phyloP scores from a whole-genome alignment of 2,797 vertebrate species.

The Chaetodon trifasciatus region DNA sequence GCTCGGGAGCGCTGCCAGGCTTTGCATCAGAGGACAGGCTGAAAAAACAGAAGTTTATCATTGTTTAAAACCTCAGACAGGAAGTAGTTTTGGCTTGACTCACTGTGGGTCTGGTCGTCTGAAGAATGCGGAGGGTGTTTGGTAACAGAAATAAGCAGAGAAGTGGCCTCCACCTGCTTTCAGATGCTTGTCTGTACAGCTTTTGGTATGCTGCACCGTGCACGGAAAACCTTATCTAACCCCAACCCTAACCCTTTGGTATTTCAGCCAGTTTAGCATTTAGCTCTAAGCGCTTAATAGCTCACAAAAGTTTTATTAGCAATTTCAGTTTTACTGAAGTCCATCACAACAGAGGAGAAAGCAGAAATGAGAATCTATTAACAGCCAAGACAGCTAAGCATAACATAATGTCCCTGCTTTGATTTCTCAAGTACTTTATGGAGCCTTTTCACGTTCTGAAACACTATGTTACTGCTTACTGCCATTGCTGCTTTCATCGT shows the following conservation, averaged over 20 bases:
- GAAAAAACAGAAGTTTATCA: constrained; percentile 13
- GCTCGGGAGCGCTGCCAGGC: constrained; percentile 27
- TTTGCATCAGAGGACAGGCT: constrained; percentile 29
- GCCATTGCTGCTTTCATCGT: constrained; percentile 34
- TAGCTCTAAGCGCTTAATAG: neutral
- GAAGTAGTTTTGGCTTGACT: neutral
- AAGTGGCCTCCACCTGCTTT: neutral
- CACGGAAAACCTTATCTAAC: neutral
- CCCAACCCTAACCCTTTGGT: neutral
- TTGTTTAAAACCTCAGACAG: neutral
- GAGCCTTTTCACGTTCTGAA: constrained; percentile 10
- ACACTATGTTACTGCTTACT: neutral
- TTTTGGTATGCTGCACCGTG: neutral
- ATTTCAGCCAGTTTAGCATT: neutral
- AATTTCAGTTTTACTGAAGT: neutral
- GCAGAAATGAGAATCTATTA: neutral
- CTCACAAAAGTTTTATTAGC: neutral
- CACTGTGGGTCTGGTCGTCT: neutral
- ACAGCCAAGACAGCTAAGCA: neutral
- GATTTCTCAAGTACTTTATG: neutral
- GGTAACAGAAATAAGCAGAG: neutral
- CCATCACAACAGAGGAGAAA: neutral
- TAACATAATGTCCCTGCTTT: constrained; percentile 2
- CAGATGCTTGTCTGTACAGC: neutral
- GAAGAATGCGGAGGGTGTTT: neutral